A percentile compares a stretch with the other conserved stretches of the same genome.
Conservation (phyloP, 2,888 invertebrate species). For the Eurytoma adleriae region DNA sequence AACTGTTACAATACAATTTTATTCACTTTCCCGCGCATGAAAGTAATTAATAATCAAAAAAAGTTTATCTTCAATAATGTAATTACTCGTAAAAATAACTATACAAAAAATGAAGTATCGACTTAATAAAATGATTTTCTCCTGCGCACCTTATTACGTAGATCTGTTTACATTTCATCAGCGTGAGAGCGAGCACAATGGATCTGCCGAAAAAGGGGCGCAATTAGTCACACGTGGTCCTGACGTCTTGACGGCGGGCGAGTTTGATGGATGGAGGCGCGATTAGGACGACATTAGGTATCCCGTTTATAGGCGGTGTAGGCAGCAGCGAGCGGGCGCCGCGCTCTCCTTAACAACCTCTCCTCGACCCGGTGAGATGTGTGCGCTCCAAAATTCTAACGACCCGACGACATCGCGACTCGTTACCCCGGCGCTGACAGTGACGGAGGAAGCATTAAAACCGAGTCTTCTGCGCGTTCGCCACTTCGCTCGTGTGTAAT, state of each 20-base stretch:
- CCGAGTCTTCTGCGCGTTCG: neutral
- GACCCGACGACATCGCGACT: conserved; percentile 5
- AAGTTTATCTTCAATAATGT: no score
- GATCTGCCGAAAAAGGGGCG: conserved; percentile 2
- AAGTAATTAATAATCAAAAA: no score
- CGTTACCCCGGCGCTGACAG: conserved; percentile 20
- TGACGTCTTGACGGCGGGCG: conserved; percentile 21
- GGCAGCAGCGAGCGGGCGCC: neutral
- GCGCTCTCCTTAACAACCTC: neutral
- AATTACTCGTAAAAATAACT: neutral
- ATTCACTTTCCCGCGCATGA: no score
- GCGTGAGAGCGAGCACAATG: conserved; percentile 9
- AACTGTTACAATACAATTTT: no score
- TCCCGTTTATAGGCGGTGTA: neutral
- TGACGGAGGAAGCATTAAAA: neutral
- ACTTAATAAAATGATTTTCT: neutral
- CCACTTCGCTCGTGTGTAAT: neutral
- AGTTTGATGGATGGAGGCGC: conserved; percentile 35
- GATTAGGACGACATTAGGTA: conserved; percentile 19
- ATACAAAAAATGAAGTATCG: neutral
- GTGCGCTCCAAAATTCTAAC: neutral
- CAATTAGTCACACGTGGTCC: conserved; percentile 19
- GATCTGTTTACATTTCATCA: conserved; percentile 3
- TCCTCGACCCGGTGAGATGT: neutral
- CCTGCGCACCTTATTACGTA: neutral